Conservation (phyloP, 2,888 invertebrate genomes). For the Synergus umbraculus region DNA sequence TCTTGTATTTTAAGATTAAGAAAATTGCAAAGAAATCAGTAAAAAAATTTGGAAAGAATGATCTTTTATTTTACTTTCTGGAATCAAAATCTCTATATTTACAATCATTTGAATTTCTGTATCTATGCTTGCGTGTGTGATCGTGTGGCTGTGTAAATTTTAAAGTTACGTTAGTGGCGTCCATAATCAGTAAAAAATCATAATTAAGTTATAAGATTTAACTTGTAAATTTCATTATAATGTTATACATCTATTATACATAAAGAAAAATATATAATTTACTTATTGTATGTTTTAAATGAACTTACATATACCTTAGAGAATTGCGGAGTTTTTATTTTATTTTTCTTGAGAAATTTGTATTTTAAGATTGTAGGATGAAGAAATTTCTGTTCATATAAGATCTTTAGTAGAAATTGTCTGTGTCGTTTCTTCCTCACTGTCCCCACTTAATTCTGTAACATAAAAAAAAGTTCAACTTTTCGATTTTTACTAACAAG, state of each 20-base stretch:
- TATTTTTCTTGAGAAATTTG: slow-evolving; percentile 52
- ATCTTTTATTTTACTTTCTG: background rate
- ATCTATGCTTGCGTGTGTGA: slow-evolving; percentile 6
- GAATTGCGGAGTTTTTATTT: slow-evolving; percentile 49
- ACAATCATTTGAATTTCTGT: slow-evolving; percentile 8
- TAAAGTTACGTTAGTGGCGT: slow-evolving; percentile 22
- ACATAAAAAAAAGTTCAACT: slow-evolving; percentile 52
- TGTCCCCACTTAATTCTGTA: slow-evolving; percentile 76
- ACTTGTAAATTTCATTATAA: slow-evolving; percentile 45
- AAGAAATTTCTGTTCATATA: slow-evolving; percentile 56
- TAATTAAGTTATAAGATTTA: slow-evolving; percentile 45
- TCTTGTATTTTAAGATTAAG: too few species aligned
- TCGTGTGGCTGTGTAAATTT: slow-evolving; percentile 9
- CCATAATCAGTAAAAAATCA: slow-evolving; percentile 28
- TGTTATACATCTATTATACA: slow-evolving; percentile 35
- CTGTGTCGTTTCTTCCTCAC: slow-evolving; percentile 76
- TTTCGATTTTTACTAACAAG: slow-evolving; percentile 38
- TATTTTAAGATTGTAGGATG: slow-evolving; percentile 44
- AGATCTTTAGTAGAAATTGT: slow-evolving; percentile 66
- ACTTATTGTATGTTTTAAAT: slow-evolving; percentile 43
- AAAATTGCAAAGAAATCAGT: background rate
- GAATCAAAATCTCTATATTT: slow-evolving; percentile 18
- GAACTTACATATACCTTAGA: slow-evolving; percentile 22
- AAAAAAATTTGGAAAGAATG: background rate
- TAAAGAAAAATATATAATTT: background rate